Evolutionary conservation across 2,113 vertebrate genomes (phyloP), one percentile per base, ranked within the genome.

Genomic region (Saccopteryx bilineata): DNA sequence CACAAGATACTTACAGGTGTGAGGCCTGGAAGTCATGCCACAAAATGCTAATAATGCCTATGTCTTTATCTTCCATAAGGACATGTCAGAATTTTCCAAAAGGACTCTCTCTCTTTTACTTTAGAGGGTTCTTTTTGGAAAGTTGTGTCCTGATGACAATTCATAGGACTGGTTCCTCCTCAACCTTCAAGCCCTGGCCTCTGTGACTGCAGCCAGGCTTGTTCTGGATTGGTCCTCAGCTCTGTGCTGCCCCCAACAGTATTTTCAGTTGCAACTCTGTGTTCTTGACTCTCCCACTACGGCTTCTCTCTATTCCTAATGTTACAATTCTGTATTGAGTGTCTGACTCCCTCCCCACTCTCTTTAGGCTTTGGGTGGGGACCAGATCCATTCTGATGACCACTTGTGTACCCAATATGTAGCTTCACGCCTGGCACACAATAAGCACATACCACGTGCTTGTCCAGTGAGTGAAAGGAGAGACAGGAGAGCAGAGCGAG

Each of bases 211-310:
- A 17, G 50, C 23, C 60, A 12, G 50, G 31, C 24, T 61, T 56
- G 63, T 65, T 48, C 74, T 1, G 10, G n/a, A 69, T 18, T 5
- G n/a, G 65, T 31, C 54, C 18, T 54, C n/a, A n/a, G 23, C 8
- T 76, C 46, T 2, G 18, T 14, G 0, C 39, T 10, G 54, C 5
- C 46, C 56, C 6, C 61, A 48, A 1, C 7, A 8, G 9, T 8
- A 7, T 52, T 24, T 46, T 78, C 50, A 2, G 24, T 26, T 18
- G 2, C 26, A 8, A 18, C 46, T 23, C 1, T 4, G 72, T 1
- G 31, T 6, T 4, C 19, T 31, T n/a, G 7, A 19, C 9, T 6
- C 9, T 46, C 5, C 26, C 0, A 26, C 1, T 0, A 0, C 10
- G 5, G 1, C 14, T 13, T 65, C 18, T 58, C 48, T 7, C 68